Conservation (phyloP, 2,797 vertebrate species). For the Uromys caudimaculatus region DNA sequence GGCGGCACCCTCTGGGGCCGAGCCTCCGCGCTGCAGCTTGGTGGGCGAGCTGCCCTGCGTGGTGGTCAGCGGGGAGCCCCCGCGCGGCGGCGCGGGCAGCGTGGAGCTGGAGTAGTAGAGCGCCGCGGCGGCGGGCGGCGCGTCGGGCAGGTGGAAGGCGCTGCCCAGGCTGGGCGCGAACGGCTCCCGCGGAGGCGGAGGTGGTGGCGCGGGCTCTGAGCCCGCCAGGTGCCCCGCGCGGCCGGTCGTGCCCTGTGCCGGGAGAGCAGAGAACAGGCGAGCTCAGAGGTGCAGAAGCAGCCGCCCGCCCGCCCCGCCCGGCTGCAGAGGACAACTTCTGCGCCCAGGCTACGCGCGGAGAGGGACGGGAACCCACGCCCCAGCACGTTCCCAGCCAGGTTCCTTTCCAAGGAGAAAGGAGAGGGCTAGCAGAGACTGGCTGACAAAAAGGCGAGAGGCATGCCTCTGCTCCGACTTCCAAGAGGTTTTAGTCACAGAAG, state of each 20-base stretch:
- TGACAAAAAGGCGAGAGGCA: neutral
- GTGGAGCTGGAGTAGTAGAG: slow-evolving; percentile 98
- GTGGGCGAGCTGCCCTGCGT: slow-evolving; percentile 93
- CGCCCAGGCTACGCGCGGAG: slow-evolving; percentile 27
- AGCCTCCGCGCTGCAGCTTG: slow-evolving; percentile 96
- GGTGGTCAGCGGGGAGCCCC: slow-evolving; percentile 94
- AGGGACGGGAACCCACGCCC: neutral
- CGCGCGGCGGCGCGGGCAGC: slow-evolving; percentile 95
- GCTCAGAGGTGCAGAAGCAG: slow-evolving; percentile 47
- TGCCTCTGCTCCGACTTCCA: neutral
- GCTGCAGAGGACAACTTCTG: neutral
- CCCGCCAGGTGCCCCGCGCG: slow-evolving; percentile 92
- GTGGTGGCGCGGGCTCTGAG: slow-evolving; percentile 89
- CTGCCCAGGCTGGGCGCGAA: slow-evolving; percentile 95
- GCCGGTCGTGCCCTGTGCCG: slow-evolving; percentile 92
- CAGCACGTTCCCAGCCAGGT: neutral
- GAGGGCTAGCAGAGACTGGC: neutral
- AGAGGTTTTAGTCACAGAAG: neutral
- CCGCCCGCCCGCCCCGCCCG: neutral
- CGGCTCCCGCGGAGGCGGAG: slow-evolving; percentile 91
- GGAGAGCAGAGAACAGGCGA: slow-evolving; percentile 82
- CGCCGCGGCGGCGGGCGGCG: slow-evolving; percentile 88
- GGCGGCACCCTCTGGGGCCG: slow-evolving; percentile 91
- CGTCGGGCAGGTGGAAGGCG: slow-evolving; percentile 96
- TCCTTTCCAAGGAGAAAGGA: neutral